Evolutionary conservation across 1,140 invertebrate species (phyloP).

Genomic region (Drosophila eugracilis): DNA sequence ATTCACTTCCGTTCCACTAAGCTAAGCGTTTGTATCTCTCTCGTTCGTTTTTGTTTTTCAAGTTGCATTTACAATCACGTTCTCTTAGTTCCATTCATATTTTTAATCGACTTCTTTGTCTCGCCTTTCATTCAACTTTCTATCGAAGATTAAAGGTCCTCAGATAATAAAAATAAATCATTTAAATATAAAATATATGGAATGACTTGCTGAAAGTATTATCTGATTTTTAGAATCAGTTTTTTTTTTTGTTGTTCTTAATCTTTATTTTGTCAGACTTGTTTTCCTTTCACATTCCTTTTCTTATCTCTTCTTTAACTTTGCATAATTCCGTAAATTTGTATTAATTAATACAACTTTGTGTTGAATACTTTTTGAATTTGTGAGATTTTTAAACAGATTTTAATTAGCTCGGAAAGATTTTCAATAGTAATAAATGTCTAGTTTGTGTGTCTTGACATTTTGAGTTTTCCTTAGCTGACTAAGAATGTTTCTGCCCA

Average conservation of each 20-base stretch:
- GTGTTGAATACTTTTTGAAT: background rate
- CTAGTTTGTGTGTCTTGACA: conserved; percentile 2
- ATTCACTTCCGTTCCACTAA: conserved; percentile 41
- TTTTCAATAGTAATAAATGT: conserved; percentile 36
- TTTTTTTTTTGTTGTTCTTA: conserved; percentile 2
- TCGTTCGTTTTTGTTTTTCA: background rate
- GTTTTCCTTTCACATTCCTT: conserved; percentile 31
- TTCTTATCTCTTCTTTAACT: conserved; percentile 11
- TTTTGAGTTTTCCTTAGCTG: conserved; percentile 14
- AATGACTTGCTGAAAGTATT: conserved; percentile 22
- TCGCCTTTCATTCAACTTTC: conserved; percentile 28
- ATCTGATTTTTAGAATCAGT: conserved; percentile 22
- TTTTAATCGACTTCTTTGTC: conserved; percentile 52
- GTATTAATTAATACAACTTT: conserved; percentile 8
- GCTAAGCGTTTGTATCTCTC: conserved; percentile 19
- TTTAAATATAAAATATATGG: conserved; percentile 1
- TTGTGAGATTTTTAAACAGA: conserved; percentile 3
- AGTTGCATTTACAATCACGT: conserved; percentile 31
- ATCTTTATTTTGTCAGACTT: conserved; percentile 9
- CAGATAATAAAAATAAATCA: conserved; percentile 11
- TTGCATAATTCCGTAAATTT: conserved; percentile 19
- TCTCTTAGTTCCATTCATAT: conserved; percentile 33
- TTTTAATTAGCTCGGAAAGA: conserved; percentile 19
- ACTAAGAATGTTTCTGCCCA: conserved; percentile 24
- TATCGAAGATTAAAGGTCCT: conserved; percentile 12